Percentiles rank a stretch among this genome's conserved stretches.
Conservation (phyloP, 2,113 vertebrate genomes). For the Naja naja region DNA sequence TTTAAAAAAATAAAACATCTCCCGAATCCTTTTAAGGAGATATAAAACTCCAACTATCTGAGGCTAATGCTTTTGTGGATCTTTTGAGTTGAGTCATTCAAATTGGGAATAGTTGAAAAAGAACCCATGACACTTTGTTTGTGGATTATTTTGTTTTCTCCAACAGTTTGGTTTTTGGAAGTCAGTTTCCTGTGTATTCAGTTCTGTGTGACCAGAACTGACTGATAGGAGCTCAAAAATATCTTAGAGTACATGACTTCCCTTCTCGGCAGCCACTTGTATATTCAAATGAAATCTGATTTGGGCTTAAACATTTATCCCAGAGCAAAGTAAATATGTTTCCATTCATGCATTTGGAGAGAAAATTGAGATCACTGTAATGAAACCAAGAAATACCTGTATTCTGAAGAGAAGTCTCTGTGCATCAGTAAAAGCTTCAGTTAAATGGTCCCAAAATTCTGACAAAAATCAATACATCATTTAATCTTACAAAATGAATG, state of each 20-base stretch:
- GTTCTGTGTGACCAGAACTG: background rate
- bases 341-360: slow-evolving; percentile 23
- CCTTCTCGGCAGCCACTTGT: background rate
- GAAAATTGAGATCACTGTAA: slow-evolving; percentile 13
- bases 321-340: slow-evolving; percentile 17
- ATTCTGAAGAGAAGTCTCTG: slow-evolving; percentile 23
- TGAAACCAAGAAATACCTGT: slow-evolving; percentile 31
- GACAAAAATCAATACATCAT: slow-evolving; percentile 21
- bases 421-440: slow-evolving; percentile 23
- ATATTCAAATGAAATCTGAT: slow-evolving; percentile 10
- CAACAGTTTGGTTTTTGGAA: background rate
- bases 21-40: background rate
- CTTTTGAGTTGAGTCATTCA: background rate
- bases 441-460: slow-evolving; percentile 31
- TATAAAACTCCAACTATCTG: background rate
- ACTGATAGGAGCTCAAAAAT: background rate
- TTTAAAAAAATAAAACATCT: background rate
- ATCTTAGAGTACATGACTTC: background rate
- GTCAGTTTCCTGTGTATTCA: background rate
- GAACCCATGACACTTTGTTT: background rate
- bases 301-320: slow-evolving; percentile 20
- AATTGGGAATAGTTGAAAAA: background rate
- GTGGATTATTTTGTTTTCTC: background rate
- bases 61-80: background rate
- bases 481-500: background rate